Conservation (phyloP, 2,888 invertebrate genomes). For the Gasteruption jaculator region DNA sequence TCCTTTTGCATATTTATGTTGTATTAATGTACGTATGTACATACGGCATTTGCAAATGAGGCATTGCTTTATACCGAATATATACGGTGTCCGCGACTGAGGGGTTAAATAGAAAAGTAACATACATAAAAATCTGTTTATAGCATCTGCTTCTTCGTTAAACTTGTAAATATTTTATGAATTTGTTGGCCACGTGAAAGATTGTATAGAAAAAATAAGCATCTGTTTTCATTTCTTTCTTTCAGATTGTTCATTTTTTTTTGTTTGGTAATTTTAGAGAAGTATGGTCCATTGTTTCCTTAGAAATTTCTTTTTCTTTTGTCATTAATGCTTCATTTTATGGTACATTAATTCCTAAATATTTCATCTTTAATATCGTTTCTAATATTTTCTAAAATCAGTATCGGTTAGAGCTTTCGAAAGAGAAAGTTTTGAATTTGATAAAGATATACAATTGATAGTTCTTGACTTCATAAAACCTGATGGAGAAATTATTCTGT, state of each 20-base stretch:
- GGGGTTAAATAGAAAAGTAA: too few relatives aligned
- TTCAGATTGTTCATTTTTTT: too few relatives aligned
- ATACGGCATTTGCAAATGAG: too few relatives aligned
- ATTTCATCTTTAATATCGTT: too few relatives aligned
- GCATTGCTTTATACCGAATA: too few relatives aligned
- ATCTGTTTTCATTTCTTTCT: slow-evolving; percentile 31
- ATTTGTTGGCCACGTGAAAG: slow-evolving; percentile 27
- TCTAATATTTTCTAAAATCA: slow-evolving; percentile 22
- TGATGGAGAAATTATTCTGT: too few relatives aligned
- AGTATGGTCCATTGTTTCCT: slow-evolving; percentile 40
- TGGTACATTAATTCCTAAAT: slow-evolving; percentile 21
- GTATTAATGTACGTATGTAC: background rate
- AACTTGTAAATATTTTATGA: too few relatives aligned
- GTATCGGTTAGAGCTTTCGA: slow-evolving; percentile 17
- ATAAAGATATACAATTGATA: too few relatives aligned
- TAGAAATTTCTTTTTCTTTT: slow-evolving; percentile 24
- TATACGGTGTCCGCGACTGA: too few relatives aligned
- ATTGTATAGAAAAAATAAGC: slow-evolving; percentile 42
- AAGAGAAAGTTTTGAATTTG: slow-evolving; percentile 8
- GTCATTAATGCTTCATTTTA: slow-evolving; percentile 19
- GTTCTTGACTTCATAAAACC: too few relatives aligned
- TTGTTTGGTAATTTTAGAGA: slow-evolving; percentile 30
- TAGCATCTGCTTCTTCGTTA: too few relatives aligned
- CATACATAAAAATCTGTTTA: too few relatives aligned
- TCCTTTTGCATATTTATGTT: slow-evolving; percentile 47